These are phyloP conservation scores for Arothron firmamentum DNA, from an alignment of 2,113 vertebrate genomes.

Conservation along the genomic window DNA sequence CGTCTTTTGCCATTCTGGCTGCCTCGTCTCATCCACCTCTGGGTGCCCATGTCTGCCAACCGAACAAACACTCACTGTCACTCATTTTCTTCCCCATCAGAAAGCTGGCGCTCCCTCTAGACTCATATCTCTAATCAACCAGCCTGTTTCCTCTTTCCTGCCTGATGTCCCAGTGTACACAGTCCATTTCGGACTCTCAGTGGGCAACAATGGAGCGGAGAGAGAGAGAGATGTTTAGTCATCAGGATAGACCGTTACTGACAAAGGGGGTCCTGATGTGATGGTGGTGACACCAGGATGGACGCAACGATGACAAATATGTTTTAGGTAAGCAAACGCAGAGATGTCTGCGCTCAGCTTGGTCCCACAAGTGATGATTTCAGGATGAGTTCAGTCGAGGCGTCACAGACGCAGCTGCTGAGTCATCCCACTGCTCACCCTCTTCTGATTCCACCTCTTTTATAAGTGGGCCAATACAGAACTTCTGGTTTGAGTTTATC, in stretches of 20 bases:
- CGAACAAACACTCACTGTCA: slow-evolving; percentile 59
- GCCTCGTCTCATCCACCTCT: slow-evolving; percentile 49
- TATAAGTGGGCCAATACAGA: too few relatives aligned
- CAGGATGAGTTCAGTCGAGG: slow-evolving; percentile 20
- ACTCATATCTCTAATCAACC: slow-evolving; percentile 43
- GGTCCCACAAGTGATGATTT: slow-evolving; percentile 31
- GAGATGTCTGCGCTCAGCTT: not conserved
- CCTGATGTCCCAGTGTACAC: slow-evolving; percentile 25
- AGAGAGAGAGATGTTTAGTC: slow-evolving; percentile 7
- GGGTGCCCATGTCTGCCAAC: slow-evolving; percentile 53
- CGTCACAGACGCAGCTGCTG: slow-evolving; percentile 19
- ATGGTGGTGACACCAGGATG: slow-evolving; percentile 8
- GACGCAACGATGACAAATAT: slow-evolving; percentile 10
- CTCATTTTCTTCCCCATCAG: slow-evolving; percentile 41
- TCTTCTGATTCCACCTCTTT: too few relatives aligned
- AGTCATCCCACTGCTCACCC: slow-evolving; percentile 26
- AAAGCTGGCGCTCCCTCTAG: slow-evolving; percentile 30
- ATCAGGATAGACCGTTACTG: slow-evolving; percentile 37
- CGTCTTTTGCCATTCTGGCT: slow-evolving; percentile 44
- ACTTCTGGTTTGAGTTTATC: too few relatives aligned
- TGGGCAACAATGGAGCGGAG: slow-evolving; percentile 19
- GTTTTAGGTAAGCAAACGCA: not conserved
- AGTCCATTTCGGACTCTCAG: slow-evolving; percentile 43
- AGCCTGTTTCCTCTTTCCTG: slow-evolving; percentile 18
- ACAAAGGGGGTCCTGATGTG: slow-evolving; percentile 31